Base-by-base conservation (phyloP, 2,113 vertebrate genomes). In the Hydrochoerus hydrochaeris region DNA sequence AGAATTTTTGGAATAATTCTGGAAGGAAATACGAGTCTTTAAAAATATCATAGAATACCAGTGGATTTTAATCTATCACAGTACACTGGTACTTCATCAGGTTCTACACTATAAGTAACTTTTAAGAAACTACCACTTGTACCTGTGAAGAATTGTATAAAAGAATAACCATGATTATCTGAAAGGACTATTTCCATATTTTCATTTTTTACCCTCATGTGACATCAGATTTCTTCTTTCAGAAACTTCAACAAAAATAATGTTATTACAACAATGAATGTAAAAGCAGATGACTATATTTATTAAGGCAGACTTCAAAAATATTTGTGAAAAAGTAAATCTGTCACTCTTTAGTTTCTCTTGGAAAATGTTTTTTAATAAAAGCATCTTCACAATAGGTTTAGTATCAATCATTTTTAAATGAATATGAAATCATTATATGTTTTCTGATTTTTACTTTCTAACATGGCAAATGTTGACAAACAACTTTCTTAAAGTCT, bases 1-100 rank as follows among this genome's bases (percentile, higher is more conserved):
- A 82, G 35, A 93, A 95, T 73, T 92, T 73, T 52, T 94, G n/a
- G 58, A 93, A 96, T 91, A 94, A 49, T 49, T 49, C 26, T 46
- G 4, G 41, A 75, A 77, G 41, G 20, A 60, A 95, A 81, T 65
- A 16, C 26, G 9, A 38, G 49, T 88, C 30, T 62, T 69, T 9
- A 30, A 60, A 57, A 46, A 54, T 30, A 93, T 0, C 52, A 11
- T 12, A 93, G 46, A 95, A 85, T 75, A 69, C 1, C 28, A 95
- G 6, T 85, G 71, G 8, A 54, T 91, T 95, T 95, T 91, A 95
- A 41, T 41, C 69, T 89, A 96, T 92, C 14, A 32, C 49, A 94
- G 19, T 77, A 63, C 2, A 86, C 38, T 65, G 24, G 60, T 77
- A 89, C n/a, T 82, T n/a, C 73, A 78, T 94, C 67, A 90, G 62